A percentile compares a stretch with the other conserved stretches of the same genome.
Evolutionary conservation across 1,140 invertebrate species (phyloP).

Genomic region (Musca domestica): DNA sequence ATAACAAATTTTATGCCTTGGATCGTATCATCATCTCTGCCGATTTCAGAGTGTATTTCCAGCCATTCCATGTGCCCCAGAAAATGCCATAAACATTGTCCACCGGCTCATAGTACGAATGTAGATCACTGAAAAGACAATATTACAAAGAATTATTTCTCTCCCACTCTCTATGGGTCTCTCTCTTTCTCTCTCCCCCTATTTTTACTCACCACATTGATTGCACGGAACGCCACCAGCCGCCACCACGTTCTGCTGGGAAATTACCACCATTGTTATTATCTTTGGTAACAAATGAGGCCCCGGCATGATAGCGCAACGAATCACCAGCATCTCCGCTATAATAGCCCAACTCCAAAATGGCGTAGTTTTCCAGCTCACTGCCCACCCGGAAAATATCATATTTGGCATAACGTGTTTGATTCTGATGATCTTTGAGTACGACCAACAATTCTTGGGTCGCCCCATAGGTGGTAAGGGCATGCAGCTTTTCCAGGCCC

Average conservation of each 20-base stretch:
- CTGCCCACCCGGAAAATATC: slow-evolving; percentile 62
- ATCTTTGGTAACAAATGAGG: slow-evolving; percentile 69
- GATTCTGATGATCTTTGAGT: slow-evolving; percentile 59
- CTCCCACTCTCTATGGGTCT: too few species aligned
- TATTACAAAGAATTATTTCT: too few species aligned
- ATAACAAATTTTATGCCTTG: too few species aligned
- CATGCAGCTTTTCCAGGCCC: slow-evolving; percentile 37
- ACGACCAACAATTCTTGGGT: slow-evolving; percentile 58
- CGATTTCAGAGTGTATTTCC: slow-evolving; percentile 53
- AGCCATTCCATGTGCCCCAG: slow-evolving; percentile 57
- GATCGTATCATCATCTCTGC: slow-evolving; percentile 57
- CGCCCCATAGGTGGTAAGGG: slow-evolving; percentile 32
- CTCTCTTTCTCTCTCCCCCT: too few species aligned
- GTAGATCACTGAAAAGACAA: too few species aligned
- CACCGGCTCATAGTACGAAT: slow-evolving; percentile 26
- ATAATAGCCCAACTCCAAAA: slow-evolving; percentile 62
- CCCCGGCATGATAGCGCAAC: slow-evolving; percentile 65
- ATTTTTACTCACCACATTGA: slow-evolving; percentile 34
- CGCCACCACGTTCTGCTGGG: slow-evolving; percentile 61
- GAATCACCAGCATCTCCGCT: slow-evolving; percentile 67
- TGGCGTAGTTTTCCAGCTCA: slow-evolving; percentile 62
- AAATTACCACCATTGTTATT: slow-evolving; percentile 68
- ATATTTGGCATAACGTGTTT: slow-evolving; percentile 60
- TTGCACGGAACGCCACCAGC: slow-evolving; percentile 59
- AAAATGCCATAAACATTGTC: slow-evolving; percentile 52